A percentile compares a stretch with the other conserved stretches of the same genome.
These are phyloP conservation scores for Pampusana beccarii DNA, from an alignment of 2,113 vertebrate genomes.

Conservation along the genomic window DNA sequence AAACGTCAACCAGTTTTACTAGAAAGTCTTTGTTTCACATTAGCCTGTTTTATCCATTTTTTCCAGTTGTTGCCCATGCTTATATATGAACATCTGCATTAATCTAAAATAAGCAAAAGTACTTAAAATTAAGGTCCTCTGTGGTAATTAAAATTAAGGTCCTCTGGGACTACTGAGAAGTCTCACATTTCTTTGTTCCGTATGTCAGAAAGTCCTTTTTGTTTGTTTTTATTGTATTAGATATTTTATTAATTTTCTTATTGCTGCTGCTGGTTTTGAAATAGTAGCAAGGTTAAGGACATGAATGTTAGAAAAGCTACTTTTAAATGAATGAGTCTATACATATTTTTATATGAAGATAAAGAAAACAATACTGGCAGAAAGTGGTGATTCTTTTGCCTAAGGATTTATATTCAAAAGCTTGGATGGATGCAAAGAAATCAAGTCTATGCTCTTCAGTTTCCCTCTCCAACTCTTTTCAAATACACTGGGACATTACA, in stretches of 20 bases:
- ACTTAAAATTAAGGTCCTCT: not conserved
- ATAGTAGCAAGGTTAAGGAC: not conserved
- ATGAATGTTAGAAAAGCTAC: not conserved
- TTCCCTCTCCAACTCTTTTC: not conserved
- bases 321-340: not conserved
- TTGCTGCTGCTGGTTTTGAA: not conserved
- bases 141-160: not conserved
- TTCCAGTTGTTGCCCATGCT: not conserved
- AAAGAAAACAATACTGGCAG: not conserved
- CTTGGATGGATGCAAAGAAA: not conserved
- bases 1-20: not conserved
- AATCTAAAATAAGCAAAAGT: not conserved
- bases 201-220: not conserved
- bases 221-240: not conserved
- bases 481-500: not conserved
- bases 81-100: not conserved
- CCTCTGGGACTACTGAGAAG: not conserved
- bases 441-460: not conserved
- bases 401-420: not conserved
- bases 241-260: not conserved
- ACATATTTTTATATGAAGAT: not conserved
- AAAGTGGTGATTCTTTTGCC: not conserved
- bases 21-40: not conserved
- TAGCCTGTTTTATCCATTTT: not conserved
- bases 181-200: not conserved